Base-by-base conservation (phyloP, 2,888 invertebrate species). In the Lottia gigantea region DNA sequence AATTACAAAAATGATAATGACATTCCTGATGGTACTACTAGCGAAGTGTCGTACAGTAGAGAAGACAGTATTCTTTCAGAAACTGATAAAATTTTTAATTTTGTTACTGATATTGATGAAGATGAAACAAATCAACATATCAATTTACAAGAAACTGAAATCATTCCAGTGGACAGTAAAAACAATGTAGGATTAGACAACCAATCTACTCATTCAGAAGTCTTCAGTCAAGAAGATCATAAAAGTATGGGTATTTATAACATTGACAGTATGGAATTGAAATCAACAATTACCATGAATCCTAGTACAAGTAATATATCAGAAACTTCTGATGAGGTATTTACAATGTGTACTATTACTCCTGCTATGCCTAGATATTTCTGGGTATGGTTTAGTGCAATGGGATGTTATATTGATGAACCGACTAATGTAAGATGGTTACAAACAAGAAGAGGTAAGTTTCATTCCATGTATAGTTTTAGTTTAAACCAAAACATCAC, bases 81-180 rank as follows among this genome's bases (percentile, higher is more conserved):
- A 26, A 40, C 71, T 7, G 77, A 78, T 19, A 71, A 66, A 55
- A 76, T 78, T 8, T 64, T 74, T 49, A 75, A 79, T 64, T 79
- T 79, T 75, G 79, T 78, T 7, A 79, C 79, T n/a, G 79, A 79
- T 46, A 64, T 79, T n/a, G 76, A 78, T 31, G 75, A 74, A 15
- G 77, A 77, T 62, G 66, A 69, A 62, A 40, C 47, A 23, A 45
- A n/a, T 25, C 31, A 26, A 19, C 25, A 63, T 16, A 40, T 49
- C 19, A 55, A 23, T 19, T 19, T 14, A 23, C 55, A 55, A 19
- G 55, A 55, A 11, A 55, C 23, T 12, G 12, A 8, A 15, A 55
- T 55, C 12, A 14, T 55, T 19, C 23, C 55, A 23, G 14, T 19
- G 11, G 55, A 55, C 23, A 55, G 19, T 23, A 55, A 7, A 15